phyloP scores from a whole-genome alignment of 2,888 invertebrate genomes.

The Pheosia tremula region DNA sequence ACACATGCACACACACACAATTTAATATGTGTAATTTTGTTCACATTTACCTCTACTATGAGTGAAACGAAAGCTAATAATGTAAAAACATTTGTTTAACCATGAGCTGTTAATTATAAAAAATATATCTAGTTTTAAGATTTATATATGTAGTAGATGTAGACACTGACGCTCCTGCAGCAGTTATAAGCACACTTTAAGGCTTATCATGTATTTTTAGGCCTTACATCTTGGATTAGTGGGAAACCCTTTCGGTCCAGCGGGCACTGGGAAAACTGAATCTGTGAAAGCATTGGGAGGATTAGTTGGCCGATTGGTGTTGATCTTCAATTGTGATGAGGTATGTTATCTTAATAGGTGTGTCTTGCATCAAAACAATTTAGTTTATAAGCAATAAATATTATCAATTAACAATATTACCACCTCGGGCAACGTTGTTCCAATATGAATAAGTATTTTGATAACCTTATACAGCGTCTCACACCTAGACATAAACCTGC shows the following conservation, averaged over 20 bases:
- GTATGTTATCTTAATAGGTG: slow-evolving; percentile 58
- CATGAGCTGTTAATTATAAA: too few relatives aligned
- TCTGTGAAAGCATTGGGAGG: slow-evolving; percentile 98
- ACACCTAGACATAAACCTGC: too few relatives aligned
- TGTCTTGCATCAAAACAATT: too few relatives aligned
- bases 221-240: slow-evolving; percentile 98
- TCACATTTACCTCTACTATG: not conserved
- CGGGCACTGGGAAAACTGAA: slow-evolving; percentile 99
- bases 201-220: slow-evolving; percentile 60
- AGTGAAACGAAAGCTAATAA: not conserved
- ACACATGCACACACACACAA: not conserved
- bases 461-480: too few relatives aligned
- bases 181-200: too few relatives aligned
- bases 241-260: slow-evolving; percentile 99
- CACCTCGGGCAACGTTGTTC: too few relatives aligned
- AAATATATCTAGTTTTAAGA: too few relatives aligned
- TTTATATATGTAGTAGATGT: not conserved
- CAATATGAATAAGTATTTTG: too few relatives aligned
- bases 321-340: slow-evolving; percentile 99
- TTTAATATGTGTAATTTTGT: not conserved
- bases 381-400: too few relatives aligned
- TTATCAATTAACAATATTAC: too few relatives aligned
- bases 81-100: not conserved
- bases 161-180: too few relatives aligned
- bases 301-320: slow-evolving; percentile 95